phyloP scores from a whole-genome alignment of 2,797 vertebrate species.

The Atherinosoma microstoma region DNA sequence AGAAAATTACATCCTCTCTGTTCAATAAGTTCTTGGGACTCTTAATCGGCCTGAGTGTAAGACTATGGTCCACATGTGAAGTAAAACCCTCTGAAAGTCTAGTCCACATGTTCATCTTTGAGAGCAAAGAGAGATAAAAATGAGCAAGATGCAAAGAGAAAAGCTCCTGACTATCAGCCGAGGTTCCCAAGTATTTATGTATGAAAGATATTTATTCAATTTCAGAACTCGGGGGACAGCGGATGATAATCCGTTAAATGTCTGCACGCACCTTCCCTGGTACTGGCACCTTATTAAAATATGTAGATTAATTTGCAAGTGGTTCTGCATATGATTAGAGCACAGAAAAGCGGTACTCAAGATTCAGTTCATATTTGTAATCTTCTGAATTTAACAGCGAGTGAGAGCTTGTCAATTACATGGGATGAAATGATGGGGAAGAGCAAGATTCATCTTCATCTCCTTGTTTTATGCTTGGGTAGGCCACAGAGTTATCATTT shows the following conservation, averaged over 20 bases:
- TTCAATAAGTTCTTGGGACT: slow-evolving; percentile 75
- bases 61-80: slow-evolving; percentile 71
- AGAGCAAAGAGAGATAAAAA: slow-evolving; percentile 41
- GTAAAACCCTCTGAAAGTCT: slow-evolving; percentile 66
- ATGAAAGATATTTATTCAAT: slow-evolving; percentile 86
- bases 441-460: slow-evolving; percentile 97
- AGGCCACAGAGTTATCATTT: slow-evolving; percentile 92
- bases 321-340: slow-evolving; percentile 89
- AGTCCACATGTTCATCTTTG: slow-evolving; percentile 53
- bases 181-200: slow-evolving; percentile 74
- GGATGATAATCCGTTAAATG: slow-evolving; percentile 93
- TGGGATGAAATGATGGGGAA: slow-evolving; percentile 94
- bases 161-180: slow-evolving; percentile 68
- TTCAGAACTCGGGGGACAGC: slow-evolving; percentile 86
- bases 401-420: slow-evolving; percentile 98
- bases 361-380: slow-evolving; percentile 94
- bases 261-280: slow-evolving; percentile 90
- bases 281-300: slow-evolving; percentile 90
- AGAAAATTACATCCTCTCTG: slow-evolving; percentile 73
- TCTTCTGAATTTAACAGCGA: slow-evolving; percentile 95
- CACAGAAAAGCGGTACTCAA: slow-evolving; percentile 90
- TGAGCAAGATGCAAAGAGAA: slow-evolving; percentile 60
- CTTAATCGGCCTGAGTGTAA: slow-evolving; percentile 77
- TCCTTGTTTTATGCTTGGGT: slow-evolving; percentile 95
- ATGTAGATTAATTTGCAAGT: slow-evolving; percentile 95